These are phyloP conservation scores for Leptinotarsa peninsularis DNA, from an alignment of 2,888 invertebrate genomes.

Conservation along the genomic window DNA sequence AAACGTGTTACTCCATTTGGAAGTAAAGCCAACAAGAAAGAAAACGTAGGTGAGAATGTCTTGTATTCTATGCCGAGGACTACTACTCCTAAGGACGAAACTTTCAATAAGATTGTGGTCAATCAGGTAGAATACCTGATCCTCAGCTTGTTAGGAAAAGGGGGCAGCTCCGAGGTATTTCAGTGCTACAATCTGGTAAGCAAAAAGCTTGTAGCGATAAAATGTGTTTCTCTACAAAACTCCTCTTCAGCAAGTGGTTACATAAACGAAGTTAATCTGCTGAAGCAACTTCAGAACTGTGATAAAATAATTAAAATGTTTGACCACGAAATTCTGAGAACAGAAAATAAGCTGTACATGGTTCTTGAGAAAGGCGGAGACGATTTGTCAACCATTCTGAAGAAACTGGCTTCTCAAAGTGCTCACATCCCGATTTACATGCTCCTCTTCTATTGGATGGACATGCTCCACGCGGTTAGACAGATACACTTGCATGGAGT, in stretches of 20 bases:
- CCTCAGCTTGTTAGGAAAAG: constrained; percentile 82
- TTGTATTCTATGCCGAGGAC: constrained; percentile 29
- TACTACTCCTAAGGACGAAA: constrained; percentile 33
- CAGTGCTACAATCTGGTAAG: constrained; percentile 75
- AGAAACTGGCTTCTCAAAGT: constrained; percentile 65
- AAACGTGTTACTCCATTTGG: constrained; percentile 7
- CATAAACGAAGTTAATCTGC: constrained; percentile 87
- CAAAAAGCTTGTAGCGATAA: constrained; percentile 77
- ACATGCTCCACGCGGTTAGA: constrained; percentile 91
- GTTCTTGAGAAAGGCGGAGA: constrained; percentile 95
- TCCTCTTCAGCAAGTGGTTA: constrained; percentile 80
- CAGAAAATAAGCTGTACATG: constrained; percentile 78
- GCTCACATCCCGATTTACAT: constrained; percentile 77
- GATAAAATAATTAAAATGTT: constrained; percentile 85
- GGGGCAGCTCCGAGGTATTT: constrained; percentile 91
- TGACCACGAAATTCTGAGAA: constrained; percentile 80
- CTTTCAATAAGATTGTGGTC: constrained; percentile 71
- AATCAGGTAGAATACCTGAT: constrained; percentile 81
- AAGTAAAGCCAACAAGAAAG: not conserved
- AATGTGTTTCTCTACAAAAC: constrained; percentile 86
- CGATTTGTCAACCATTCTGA: constrained; percentile 84
- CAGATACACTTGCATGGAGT: constrained; percentile 87
- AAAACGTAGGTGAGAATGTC: constrained; percentile 17
- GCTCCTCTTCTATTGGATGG: constrained; percentile 90
- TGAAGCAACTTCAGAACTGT: constrained; percentile 84